Evolutionary conservation across 2,113 vertebrate species (phyloP), one percentile per base, ranked within the genome.

Genomic region (Sialia sialis): DNA sequence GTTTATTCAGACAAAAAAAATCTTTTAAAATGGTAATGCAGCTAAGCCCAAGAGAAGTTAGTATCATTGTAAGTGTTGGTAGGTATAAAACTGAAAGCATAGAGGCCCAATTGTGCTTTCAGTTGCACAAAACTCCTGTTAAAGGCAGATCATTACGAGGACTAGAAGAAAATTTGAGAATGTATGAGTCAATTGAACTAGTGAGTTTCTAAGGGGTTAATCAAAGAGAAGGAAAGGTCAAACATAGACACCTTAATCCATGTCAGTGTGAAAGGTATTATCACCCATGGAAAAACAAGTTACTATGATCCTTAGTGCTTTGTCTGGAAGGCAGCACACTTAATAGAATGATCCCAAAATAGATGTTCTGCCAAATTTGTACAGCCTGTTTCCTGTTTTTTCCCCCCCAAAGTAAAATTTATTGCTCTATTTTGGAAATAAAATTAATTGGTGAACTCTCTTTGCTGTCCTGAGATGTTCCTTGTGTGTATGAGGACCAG

Each of bases 1-100:
- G 84, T 87, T 93, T 85, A 93, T 82, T 89, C 78, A 83, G 70
- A 91, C n/a, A 38, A 81, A 89, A 91, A 80, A 49, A 76, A 74
- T 66, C 81, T 94, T 88, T 89, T 89, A 91, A 93, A 87, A 96
- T 76, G 81, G 62, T 91, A 94, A 95, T 77, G 29, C 36, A 81
- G 43, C 39, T 85, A 84, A 91, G 10, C 72, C 39, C 55, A 86
- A 67, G 67, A 70, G 70, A 90, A 94, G 79, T 76, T 82, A 62
- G 34, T 66, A 82, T 84, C 34, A 66, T 55, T 78, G 51, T 75
- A 87, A 75, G 36, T 70, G 70, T 93, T 89, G 80, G 69, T 29
- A 93, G 92, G 70, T 66, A 16, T 85, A 76, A 52, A 22, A 32
- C 8, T 30, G 73, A 91, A 64, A 89, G 89, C 56, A 58, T 2